phyloP scores from a whole-genome alignment of 2,113 vertebrate species.

The Bambusicola thoracicus region DNA sequence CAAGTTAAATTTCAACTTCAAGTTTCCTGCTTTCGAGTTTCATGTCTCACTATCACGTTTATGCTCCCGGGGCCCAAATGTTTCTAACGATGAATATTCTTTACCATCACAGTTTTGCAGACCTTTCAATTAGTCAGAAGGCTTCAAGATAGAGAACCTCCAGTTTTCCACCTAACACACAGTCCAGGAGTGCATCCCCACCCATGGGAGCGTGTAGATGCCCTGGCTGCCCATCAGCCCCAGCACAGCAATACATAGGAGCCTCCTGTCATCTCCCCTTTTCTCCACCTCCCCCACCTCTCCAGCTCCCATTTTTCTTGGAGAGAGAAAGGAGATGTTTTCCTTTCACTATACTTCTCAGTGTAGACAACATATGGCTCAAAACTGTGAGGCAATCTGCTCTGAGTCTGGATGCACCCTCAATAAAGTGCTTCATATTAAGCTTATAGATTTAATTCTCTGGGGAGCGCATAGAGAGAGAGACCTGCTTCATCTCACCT shows the following conservation, averaged over 20 bases:
- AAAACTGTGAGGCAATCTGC: conserved; percentile 64
- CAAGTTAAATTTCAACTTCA: not conserved
- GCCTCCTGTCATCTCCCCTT: not conserved
- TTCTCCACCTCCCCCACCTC: not conserved
- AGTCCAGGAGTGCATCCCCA: not conserved
- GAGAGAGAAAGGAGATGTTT: conserved; percentile 45
- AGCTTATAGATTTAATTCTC: not conserved
- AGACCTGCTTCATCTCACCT: not conserved
- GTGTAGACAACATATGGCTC: conserved; percentile 64
- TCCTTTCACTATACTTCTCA: conserved; percentile 32
- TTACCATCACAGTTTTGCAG: not conserved
- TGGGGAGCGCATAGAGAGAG: not conserved
- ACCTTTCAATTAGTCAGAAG: not conserved
- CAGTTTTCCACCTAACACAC: not conserved
- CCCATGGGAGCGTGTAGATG: rapidly evolving
- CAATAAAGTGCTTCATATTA: not conserved
- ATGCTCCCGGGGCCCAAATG: not conserved
- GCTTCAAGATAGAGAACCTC: not conserved
- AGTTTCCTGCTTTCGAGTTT: not conserved
- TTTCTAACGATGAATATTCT: not conserved
- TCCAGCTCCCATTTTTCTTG: conserved; percentile 27
- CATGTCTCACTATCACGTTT: not conserved
- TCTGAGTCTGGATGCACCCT: conserved; percentile 31
- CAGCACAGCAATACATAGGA: not conserved
- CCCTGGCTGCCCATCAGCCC: not conserved